Base-by-base conservation (phyloP, 1,140 invertebrate species). In the Drosophila nikananu region DNA sequence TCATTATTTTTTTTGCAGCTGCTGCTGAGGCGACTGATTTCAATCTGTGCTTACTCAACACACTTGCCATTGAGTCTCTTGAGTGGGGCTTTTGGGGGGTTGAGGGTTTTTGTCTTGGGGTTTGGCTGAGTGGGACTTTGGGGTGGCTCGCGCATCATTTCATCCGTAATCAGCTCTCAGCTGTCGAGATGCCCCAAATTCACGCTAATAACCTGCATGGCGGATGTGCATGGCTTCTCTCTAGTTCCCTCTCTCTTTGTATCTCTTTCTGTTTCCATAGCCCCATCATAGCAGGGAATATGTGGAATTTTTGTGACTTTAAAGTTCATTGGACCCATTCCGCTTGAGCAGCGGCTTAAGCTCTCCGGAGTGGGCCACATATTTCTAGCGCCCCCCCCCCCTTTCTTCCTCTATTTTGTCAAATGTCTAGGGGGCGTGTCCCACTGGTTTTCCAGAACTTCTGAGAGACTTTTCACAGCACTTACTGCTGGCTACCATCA, bases 241-340 rank as follows among this genome's bases (percentile, higher is more conserved):
- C 19, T 54, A 35, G 51, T 54, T 54, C 12, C 30, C 27, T 54
- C 27, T 35, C 10, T n/a, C n/a, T 37, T 12, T 23, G 25, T 32
- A 41, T 44, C 48, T 67, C 21, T 37, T 10, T 32, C 60, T 41
- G 23, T 37, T 52, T 49, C 41, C 13, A 62, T 44, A n/a, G 21
- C 5, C 37, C 44, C 49, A 19, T 57, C 52, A 25, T 17, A 15
- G 51, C 25, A 17, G 13, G 37, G 32, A 19, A 55, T 63, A 46
- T 66, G 66, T 66, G 44, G 73, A 59, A 67, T 72, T 81, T 81
- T 73, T 72, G 48, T 72, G 60, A 59, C 52, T 80, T 71, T 54
- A 79, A 48, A 90, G 89, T 86, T 91, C 90, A 68, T 91, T 92
- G 84, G 65, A 86, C 89, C 49, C 82, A 70, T 86, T 82, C 70